Evolutionary conservation across 2,797 vertebrate species (phyloP).

Genomic region (Tokudaia tokunoshimensis): DNA sequence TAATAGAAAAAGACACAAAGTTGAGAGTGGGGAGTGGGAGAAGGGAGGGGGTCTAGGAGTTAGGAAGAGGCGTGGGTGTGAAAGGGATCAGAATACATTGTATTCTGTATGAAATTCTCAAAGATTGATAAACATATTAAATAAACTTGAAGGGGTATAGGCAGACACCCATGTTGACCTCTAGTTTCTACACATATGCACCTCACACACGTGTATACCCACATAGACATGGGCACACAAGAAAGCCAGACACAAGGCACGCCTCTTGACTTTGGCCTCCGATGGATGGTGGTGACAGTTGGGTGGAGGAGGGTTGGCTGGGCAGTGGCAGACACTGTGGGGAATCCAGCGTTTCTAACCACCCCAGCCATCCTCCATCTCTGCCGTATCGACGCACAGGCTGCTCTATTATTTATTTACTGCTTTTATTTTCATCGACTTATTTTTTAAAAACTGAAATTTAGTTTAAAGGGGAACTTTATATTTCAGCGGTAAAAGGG

Average conservation of each 20-base stretch:
- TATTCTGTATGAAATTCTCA: background rate
- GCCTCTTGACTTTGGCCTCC: background rate
- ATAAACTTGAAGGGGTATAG: background rate
- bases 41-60: background rate
- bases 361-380: background rate
- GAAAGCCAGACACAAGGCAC: background rate
- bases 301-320: accelerated
- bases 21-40: background rate
- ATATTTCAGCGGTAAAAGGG: conserved; percentile 53
- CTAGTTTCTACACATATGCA: background rate
- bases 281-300: background rate
- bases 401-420: conserved; percentile 61
- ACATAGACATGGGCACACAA: background rate
- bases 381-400: background rate
- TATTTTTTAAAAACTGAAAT: conserved; percentile 64
- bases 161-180: too few relatives aligned
- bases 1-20: background rate
- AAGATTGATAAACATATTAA: background rate
- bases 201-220: background rate
- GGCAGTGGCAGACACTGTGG: accelerated
- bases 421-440: conserved; percentile 68
- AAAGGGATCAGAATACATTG: background rate
- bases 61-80: background rate
- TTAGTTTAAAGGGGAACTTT: conserved; percentile 74
- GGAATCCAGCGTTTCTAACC: background rate